A percentile compares a stretch with the other conserved stretches of the same genome.
Conservation (phyloP, 2,888 invertebrate genomes). For the Drosophila barbarae region DNA sequence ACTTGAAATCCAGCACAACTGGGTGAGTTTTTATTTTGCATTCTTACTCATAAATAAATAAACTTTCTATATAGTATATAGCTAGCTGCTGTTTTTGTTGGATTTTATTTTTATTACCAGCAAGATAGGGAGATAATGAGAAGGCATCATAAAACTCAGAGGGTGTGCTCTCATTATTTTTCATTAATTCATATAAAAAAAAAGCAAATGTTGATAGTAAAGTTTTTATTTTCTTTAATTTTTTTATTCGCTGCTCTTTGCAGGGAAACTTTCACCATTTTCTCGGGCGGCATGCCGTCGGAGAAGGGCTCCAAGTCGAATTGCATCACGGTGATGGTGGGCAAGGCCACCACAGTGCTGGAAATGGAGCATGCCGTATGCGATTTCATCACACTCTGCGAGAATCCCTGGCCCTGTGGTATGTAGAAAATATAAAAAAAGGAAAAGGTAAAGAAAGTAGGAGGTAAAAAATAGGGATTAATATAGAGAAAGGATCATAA, state of each 20-base stretch:
- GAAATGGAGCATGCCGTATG: slow-evolving; percentile 99
- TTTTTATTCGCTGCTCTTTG: background rate
- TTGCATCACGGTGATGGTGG: slow-evolving; percentile 97
- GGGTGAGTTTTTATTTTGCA: slow-evolving; percentile 56
- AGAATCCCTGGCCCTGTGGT: slow-evolving; percentile 96
- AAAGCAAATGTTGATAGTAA: background rate
- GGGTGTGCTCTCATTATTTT: slow-evolving; percentile 11
- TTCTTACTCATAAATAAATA: slow-evolving; percentile 5
- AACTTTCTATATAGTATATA: background rate
- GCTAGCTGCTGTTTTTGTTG: background rate
- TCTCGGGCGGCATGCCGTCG: slow-evolving; percentile 96
- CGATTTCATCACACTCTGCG: slow-evolving; percentile 97
- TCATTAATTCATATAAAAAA: slow-evolving; percentile 3
- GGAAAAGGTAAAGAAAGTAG: too few species aligned
- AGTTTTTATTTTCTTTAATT: background rate
- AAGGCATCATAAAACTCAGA: slow-evolving; percentile 1
- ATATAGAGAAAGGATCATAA: too few species aligned
- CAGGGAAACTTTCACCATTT: slow-evolving; percentile 96
- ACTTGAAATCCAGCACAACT: slow-evolving; percentile 92
- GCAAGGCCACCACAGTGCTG: slow-evolving; percentile 96
- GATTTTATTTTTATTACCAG: background rate
- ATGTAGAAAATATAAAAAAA: slow-evolving; percentile 44
- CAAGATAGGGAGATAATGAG: background rate
- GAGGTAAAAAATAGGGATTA: too few species aligned
- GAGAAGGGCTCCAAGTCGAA: slow-evolving; percentile 94